phyloP scores from a whole-genome alignment of 2,113 vertebrate species.

The Xerus inauris region DNA sequence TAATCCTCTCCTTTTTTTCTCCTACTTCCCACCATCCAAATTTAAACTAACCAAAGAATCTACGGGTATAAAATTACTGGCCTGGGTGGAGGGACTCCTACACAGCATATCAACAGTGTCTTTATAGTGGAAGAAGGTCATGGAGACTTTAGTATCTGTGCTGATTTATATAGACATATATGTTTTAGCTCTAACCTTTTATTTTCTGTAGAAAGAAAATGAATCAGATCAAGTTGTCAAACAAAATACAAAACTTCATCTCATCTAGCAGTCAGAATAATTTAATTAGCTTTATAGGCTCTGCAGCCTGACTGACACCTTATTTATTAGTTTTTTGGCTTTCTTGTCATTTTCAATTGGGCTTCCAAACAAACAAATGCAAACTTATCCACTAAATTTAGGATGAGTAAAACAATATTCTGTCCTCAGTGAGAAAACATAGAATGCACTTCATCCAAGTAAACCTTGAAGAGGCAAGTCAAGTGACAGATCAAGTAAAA shows the following conservation, averaged over 20 bases:
- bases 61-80: slow-evolving; percentile 59
- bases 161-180: neutral
- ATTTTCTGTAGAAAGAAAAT: slow-evolving; percentile 7
- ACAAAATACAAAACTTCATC: neutral
- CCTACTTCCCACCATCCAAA: slow-evolving; percentile 41
- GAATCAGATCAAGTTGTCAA: neutral
- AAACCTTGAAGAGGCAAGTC: slow-evolving; percentile 54
- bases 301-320: neutral
- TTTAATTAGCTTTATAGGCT: slow-evolving; percentile 12
- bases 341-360: neutral
- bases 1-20: neutral
- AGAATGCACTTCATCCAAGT: slow-evolving; percentile 70
- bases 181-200: neutral
- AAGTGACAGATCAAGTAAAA: slow-evolving; percentile 75
- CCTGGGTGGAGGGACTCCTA: neutral
- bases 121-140: neutral
- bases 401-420: slow-evolving; percentile 62
- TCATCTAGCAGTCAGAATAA: neutral
- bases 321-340: slow-evolving; percentile 36
- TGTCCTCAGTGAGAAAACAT: slow-evolving; percentile 41
- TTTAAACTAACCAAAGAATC: slow-evolving; percentile 68
- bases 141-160: neutral
- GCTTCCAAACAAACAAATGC: slow-evolving; percentile 19
- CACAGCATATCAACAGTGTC: neutral
- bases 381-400: neutral